phyloP scores from a whole-genome alignment of 1,140 invertebrate genomes.

The Lucilia cuprina region DNA sequence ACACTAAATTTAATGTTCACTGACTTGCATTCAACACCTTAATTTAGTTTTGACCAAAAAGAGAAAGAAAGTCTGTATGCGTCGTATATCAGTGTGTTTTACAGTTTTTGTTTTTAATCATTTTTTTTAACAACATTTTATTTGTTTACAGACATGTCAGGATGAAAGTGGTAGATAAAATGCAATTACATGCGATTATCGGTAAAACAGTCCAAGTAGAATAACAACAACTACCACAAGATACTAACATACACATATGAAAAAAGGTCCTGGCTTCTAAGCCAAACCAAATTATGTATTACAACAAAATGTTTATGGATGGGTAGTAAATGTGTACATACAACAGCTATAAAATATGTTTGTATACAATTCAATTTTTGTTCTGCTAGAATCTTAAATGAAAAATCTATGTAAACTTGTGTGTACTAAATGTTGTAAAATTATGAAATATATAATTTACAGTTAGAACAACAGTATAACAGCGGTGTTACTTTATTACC shows the following conservation, averaged over 20 bases:
- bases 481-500: neutral
- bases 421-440: conserved; percentile 50
- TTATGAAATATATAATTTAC: conserved; percentile 63
- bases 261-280: neutral
- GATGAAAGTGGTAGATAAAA: conserved; percentile 62
- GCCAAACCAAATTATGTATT: neutral
- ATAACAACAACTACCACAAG: neutral
- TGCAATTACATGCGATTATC: conserved; percentile 63
- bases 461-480: conserved; percentile 46
- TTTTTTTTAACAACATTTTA: conserved; percentile 38
- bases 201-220: conserved; percentile 8
- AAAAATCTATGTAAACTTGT: too few species aligned
- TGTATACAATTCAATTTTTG: too few species aligned
- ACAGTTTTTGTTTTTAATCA: conserved; percentile 23
- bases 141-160: conserved; percentile 48
- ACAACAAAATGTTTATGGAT: neutral
- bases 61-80: neutral
- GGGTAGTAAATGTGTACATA: neutral
- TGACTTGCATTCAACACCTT: conserved; percentile 33
- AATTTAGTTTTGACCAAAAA: conserved; percentile 18
- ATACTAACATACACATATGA: too few species aligned
- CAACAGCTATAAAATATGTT: neutral
- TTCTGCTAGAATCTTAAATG: too few species aligned
- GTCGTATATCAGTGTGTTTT: neutral
- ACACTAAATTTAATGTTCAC: conserved; percentile 26